A percentile compares a stretch with the other conserved stretches of the same genome.
These are phyloP conservation scores for Dendrolimus houi DNA, from an alignment of 2,888 invertebrate genomes.

Conservation along the genomic window DNA sequence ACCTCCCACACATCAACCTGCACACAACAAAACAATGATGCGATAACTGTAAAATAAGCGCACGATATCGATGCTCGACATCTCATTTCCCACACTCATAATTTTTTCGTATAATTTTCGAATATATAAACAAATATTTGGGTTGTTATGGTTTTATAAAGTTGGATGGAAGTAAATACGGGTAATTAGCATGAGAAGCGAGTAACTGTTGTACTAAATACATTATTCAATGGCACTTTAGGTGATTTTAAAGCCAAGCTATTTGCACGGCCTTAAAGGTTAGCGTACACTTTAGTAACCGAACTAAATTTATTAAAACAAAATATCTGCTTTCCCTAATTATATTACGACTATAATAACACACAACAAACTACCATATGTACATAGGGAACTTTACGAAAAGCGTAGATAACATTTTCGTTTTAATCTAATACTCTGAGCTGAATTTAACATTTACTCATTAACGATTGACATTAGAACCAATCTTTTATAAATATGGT, in stretches of 20 bases:
- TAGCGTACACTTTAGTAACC: too few relatives aligned
- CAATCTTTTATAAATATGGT: too few relatives aligned
- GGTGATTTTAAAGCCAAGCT: constrained; percentile 19
- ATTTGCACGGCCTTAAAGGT: constrained; percentile 11
- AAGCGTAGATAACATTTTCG: too few relatives aligned
- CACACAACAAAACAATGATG: not conserved
- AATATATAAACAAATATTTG: constrained; percentile 23
- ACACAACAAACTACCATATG: too few relatives aligned
- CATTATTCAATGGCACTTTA: constrained; percentile 35
- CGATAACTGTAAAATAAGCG: not conserved
- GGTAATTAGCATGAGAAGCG: constrained; percentile 43
- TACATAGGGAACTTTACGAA: too few relatives aligned
- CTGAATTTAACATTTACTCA: too few relatives aligned
- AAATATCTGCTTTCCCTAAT: too few relatives aligned
- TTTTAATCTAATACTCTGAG: too few relatives aligned
- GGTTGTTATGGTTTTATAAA: constrained; percentile 17
- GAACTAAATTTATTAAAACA: too few relatives aligned
- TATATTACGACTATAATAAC: too few relatives aligned
- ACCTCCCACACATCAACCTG: too few relatives aligned
- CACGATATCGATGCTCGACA: constrained; percentile 1
- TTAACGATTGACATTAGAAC: too few relatives aligned
- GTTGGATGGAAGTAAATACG: constrained; percentile 17
- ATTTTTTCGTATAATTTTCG: constrained; percentile 18
- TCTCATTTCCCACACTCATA: constrained; percentile 11
- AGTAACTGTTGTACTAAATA: constrained; percentile 45